Conservation (phyloP, 2,113 vertebrate genomes). For the Phaethornis superciliosus region DNA sequence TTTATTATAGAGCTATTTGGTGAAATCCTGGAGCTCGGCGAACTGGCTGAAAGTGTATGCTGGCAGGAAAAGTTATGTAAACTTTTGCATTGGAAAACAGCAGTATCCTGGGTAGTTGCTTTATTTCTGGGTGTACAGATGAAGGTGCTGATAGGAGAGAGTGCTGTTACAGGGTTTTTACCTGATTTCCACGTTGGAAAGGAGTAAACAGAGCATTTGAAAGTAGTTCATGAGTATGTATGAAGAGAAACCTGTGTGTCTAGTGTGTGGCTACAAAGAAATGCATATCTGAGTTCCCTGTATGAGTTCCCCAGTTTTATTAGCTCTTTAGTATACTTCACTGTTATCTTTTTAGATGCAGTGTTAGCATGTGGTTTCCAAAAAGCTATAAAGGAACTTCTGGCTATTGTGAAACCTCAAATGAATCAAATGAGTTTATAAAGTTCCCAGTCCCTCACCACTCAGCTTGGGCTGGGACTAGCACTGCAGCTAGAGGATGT, state of each 20-base stretch:
- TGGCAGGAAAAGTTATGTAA: constrained; percentile 62
- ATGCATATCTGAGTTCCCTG: not conserved
- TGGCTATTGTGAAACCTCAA: constrained; percentile 65
- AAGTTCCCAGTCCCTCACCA: constrained; percentile 58
- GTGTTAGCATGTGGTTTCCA: constrained; percentile 44
- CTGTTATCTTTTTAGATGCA: constrained; percentile 35
- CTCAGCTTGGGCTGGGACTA: constrained; percentile 24
- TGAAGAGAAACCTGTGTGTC: not conserved
- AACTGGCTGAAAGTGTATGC: not conserved
- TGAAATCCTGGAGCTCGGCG: not conserved
- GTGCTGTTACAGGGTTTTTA: not conserved
- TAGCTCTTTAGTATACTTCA: constrained; percentile 25
- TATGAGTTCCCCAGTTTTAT: constrained; percentile 34
- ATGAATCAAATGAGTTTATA: constrained; percentile 67
- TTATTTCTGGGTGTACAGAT: not conserved
- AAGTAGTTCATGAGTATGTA: not conserved
- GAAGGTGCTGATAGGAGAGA: not conserved
- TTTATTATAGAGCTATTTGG: not conserved
- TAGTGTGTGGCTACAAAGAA: constrained; percentile 23
- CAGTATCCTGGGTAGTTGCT: not conserved
- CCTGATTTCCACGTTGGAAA: not conserved
- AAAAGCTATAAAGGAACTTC: constrained; percentile 68
- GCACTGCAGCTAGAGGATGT: constrained; percentile 62
- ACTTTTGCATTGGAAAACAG: constrained; percentile 52
- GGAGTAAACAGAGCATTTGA: not conserved